Evolutionary conservation across 2,797 vertebrate species (phyloP), one percentile per base, ranked within the genome.

Genomic region (Prunella strophiata): DNA sequence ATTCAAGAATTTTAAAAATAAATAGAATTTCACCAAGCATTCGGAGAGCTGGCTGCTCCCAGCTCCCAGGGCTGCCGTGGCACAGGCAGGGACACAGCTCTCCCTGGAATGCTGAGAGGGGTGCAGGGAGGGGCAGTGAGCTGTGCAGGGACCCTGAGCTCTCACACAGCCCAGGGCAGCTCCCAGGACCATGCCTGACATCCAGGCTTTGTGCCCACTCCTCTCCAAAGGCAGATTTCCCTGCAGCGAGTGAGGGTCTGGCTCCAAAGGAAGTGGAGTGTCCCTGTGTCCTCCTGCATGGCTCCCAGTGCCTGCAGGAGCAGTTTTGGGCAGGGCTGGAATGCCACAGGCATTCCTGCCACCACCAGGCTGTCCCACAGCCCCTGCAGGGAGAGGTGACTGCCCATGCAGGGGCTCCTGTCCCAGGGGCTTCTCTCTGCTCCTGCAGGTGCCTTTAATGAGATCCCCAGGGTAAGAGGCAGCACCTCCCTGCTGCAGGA

Each of bases 1-100:
- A 92, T 82, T 91, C 68, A 85, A 71, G 90, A 43, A 57, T 84
- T 87, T 77, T 51, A 89, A 85, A 86, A 94, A 79, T 79, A 88
- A 91, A n/a, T 38, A 19, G 22, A 36, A 71, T 77, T 76, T 63
- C 54, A 10, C 1, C 1, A 48, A 89, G 78, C 34, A 1, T 23
- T 70, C 0, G 3, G 43, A 59, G 83, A 43, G 34, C 71, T 48
- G 80, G 40, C 73, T 90, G 88, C 52, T 77, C 51, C 22, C 45
- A 6, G 75, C 58, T 88, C 52, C 34, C 58, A 16, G 51, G 45
- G 51, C 65, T 65, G 51, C 38, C 5, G 1, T 42, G 52, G 52
- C 59, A 59, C 59, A 47, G 73, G 29, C 45, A 52, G 66, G 40
- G 72, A n/a, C 57, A 34, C 20, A 3, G 65, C 58, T 65, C 25